Conservation (phyloP, 1,140 invertebrate species). For the Stegodyphus mimosarum region DNA sequence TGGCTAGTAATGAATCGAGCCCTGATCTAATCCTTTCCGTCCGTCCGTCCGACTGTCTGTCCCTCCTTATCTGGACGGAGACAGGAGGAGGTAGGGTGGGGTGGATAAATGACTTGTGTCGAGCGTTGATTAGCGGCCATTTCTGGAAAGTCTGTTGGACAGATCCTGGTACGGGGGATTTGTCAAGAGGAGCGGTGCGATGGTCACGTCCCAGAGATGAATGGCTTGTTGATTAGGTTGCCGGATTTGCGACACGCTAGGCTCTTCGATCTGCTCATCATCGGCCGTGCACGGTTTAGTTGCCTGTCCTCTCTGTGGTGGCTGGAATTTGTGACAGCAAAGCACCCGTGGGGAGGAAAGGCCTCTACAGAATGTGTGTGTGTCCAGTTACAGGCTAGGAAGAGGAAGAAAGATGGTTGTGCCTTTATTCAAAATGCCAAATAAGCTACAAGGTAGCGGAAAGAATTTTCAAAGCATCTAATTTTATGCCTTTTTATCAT, state of each 20-base stretch:
- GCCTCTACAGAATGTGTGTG: too few species aligned
- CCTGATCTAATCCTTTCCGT: constrained; percentile 27
- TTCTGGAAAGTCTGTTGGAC: constrained; percentile 36
- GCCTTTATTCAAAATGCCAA: too few species aligned
- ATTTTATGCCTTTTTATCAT: too few species aligned
- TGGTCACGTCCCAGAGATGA: constrained; percentile 45
- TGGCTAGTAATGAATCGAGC: constrained; percentile 46
- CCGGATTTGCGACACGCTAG: constrained; percentile 33
- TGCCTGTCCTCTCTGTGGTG: too few species aligned
- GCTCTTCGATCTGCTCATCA: not conserved
- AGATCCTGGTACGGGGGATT: constrained; percentile 47
- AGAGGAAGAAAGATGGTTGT: too few species aligned
- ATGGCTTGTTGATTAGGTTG: constrained; percentile 57
- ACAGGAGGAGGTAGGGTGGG: not conserved
- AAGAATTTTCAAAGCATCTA: too few species aligned
- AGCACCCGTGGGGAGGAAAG: too few species aligned
- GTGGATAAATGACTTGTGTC: constrained; percentile 50
- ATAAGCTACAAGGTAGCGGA: too few species aligned
- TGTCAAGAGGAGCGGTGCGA: constrained; percentile 19
- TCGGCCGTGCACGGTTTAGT: not conserved
- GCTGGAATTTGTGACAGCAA: not conserved
- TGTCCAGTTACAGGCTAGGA: too few species aligned
- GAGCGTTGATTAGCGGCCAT: constrained; percentile 54
- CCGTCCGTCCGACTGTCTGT: not conserved
- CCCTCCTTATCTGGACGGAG: not conserved